phyloP scores from a whole-genome alignment of 2,888 invertebrate species.

The Chironomus tentans region DNA sequence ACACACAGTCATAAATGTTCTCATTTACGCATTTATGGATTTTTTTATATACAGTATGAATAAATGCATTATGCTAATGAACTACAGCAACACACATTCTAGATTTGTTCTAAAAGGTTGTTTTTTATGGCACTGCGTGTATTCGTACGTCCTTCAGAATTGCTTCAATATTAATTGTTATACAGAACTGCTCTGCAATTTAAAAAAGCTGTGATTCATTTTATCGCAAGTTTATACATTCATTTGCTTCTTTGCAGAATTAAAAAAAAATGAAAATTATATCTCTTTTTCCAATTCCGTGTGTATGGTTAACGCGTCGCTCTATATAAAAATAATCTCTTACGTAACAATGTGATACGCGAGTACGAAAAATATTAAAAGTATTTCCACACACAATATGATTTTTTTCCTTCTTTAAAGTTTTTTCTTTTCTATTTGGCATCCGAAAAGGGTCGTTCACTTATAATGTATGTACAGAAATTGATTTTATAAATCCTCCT shows the following conservation, averaged over 20 bases:
- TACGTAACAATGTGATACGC: conserved; percentile 14
- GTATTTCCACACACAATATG: background rate
- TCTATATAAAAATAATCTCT: conserved; percentile 21
- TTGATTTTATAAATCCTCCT: too few species aligned
- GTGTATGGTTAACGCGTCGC: background rate
- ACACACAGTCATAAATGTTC: too few species aligned
- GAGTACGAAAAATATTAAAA: background rate
- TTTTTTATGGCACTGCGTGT: background rate
- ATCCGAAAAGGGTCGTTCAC: too few species aligned
- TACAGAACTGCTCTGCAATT: background rate
- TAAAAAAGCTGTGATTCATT: too few species aligned
- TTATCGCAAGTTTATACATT: too few species aligned
- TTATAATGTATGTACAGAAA: too few species aligned
- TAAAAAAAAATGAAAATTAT: background rate
- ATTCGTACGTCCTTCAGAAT: background rate
- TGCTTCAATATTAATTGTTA: background rate
- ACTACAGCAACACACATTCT: background rate
- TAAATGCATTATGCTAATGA: conserved; percentile 1
- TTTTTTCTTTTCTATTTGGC: background rate
- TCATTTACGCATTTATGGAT: too few species aligned
- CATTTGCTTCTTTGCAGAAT: too few species aligned
- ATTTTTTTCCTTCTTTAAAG: background rate
- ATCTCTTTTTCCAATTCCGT: background rate
- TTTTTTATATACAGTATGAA: background rate
- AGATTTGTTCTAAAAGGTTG: background rate